Conservation (phyloP, 2,888 invertebrate genomes). For the Stegana nigrithorax region DNA sequence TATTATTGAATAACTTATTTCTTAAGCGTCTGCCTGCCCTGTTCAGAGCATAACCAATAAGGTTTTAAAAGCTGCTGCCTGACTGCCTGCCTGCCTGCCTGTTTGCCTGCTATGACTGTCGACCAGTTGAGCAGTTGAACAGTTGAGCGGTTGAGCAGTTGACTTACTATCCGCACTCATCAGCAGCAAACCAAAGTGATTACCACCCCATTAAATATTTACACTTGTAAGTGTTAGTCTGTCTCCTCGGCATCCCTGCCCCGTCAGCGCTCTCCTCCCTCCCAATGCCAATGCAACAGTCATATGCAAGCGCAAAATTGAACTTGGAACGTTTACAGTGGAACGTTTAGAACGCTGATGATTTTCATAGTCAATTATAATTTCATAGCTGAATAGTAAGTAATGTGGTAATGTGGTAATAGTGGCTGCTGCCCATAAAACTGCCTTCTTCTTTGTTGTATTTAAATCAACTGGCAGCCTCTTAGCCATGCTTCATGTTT, state of each 20-base stretch:
- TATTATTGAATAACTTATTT: slow-evolving; percentile 67
- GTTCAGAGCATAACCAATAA: slow-evolving; percentile 60
- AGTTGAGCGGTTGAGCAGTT: slow-evolving; percentile 41
- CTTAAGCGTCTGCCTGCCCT: slow-evolving; percentile 65
- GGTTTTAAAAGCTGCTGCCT: slow-evolving; percentile 44
- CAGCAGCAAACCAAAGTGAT: slow-evolving; percentile 52
- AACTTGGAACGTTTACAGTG: too few species aligned
- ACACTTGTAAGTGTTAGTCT: too few species aligned
- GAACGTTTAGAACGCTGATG: too few species aligned
- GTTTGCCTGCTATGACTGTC: slow-evolving; percentile 1
- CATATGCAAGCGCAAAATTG: too few species aligned
- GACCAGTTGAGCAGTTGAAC: neutral
- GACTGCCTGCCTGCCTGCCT: slow-evolving; percentile 31
- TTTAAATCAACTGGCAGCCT: too few species aligned
- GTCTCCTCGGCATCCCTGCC: too few species aligned
- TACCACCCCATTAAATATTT: slow-evolving; percentile 66
- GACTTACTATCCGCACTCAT: slow-evolving; percentile 42
- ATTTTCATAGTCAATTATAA: slow-evolving; percentile 13
- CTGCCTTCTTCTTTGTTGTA: too few species aligned
- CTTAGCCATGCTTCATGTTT: too few species aligned
- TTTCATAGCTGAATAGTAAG: too few species aligned
- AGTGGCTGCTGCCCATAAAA: slow-evolving; percentile 67
- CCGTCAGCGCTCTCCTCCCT: too few species aligned
- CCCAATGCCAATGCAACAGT: too few species aligned
- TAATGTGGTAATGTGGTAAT: slow-evolving; percentile 64